Evolutionary conservation across 2,888 invertebrate species (phyloP).

Genomic region (Drosophila niveifrons): DNA sequence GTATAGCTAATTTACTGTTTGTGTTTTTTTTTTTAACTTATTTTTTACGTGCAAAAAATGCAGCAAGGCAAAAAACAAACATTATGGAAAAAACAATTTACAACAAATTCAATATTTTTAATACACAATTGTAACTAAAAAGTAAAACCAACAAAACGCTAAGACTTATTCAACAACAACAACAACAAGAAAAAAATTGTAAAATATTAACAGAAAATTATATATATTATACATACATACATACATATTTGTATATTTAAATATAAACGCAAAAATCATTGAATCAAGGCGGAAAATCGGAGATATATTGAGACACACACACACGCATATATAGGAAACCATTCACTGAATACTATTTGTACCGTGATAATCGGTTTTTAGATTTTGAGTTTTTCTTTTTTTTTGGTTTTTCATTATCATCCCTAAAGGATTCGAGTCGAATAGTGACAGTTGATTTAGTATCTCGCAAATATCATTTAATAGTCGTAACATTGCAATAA

Average conservation of each 20-base stretch:
- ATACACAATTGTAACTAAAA: constrained; percentile 70
- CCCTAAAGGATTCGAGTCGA: neutral
- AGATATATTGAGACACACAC: constrained; percentile 31
- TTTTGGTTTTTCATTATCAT: neutral
- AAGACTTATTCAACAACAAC: constrained; percentile 76
- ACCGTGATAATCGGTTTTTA: constrained; percentile 53
- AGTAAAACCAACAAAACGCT: constrained; percentile 69
- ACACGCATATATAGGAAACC: neutral
- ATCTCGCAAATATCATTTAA: constrained; percentile 3
- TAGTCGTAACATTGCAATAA: neutral
- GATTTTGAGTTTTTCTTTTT: constrained; percentile 23
- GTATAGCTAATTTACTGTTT: constrained; percentile 72
- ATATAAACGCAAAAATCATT: constrained; percentile 39
- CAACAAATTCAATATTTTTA: constrained; percentile 70
- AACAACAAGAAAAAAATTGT: constrained; percentile 46
- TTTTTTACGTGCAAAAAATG: constrained; percentile 60
- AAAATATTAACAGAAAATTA: constrained; percentile 70
- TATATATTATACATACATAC: constrained; percentile 34
- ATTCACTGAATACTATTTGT: constrained; percentile 16
- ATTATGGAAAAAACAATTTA: constrained; percentile 47
- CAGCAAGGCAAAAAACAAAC: constrained; percentile 36
- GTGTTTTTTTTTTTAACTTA: constrained; percentile 67
- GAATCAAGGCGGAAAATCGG: constrained; percentile 35
- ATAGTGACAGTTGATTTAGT: constrained; percentile 1
- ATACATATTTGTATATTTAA: constrained; percentile 38